Conservation (phyloP, 2,797 vertebrate species). For the Scolopax rusticola region DNA sequence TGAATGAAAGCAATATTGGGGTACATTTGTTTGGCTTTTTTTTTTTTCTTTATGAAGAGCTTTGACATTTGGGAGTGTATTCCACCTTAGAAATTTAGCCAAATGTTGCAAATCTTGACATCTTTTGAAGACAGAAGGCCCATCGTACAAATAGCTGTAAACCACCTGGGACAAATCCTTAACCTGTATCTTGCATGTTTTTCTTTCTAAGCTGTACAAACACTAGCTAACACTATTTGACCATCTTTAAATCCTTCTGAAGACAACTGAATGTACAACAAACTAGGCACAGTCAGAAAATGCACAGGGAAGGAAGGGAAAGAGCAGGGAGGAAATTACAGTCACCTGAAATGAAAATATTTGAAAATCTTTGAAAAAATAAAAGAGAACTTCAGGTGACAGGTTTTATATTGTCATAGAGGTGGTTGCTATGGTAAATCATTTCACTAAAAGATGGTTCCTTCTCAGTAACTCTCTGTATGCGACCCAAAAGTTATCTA, state of each 20-base stretch:
- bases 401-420: background rate
- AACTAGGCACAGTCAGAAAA: background rate
- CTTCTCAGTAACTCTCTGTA: background rate
- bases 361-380: background rate
- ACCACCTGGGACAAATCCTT: background rate
- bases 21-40: fast-evolving
- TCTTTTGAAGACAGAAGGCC: background rate
- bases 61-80: background rate
- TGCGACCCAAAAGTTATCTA: background rate
- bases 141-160: background rate
- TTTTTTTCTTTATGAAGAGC: background rate
- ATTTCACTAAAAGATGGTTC: background rate
- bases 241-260: background rate
- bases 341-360: background rate
- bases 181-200: background rate
- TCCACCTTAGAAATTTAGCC: background rate
- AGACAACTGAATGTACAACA: background rate
- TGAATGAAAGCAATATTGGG: background rate
- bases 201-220: background rate
- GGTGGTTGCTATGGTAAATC: background rate
- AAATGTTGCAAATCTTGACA: background rate
- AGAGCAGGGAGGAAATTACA: background rate
- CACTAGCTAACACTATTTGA: background rate
- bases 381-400: background rate
- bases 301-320: background rate